Evolutionary conservation across 23 tunicate species (phyloP).

Genomic region (Aplidium turbinatum): DNA sequence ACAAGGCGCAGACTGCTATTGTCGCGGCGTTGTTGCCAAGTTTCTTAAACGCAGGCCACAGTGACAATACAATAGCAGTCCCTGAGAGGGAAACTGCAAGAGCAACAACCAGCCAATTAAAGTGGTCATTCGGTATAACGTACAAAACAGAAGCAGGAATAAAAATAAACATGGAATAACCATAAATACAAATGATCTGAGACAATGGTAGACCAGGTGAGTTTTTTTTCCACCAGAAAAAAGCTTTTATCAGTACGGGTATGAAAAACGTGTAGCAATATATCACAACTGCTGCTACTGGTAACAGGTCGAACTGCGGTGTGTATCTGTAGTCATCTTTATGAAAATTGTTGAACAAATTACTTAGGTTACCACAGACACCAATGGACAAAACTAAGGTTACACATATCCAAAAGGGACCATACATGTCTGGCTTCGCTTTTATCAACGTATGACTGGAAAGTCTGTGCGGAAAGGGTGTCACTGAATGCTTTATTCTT

Average conservation of each 20-base stretch:
- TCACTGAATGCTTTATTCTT: slow-evolving; percentile 68
- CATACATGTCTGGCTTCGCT: slow-evolving; percentile 91
- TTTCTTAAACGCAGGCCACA: slow-evolving; percentile 61
- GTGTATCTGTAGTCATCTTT: slow-evolving; percentile 63
- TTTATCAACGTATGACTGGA: slow-evolving; percentile 44
- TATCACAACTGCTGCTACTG: slow-evolving; percentile 71
- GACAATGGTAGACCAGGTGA: slow-evolving; percentile 36
- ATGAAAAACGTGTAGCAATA: slow-evolving; percentile 82
- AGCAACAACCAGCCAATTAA: slow-evolving; percentile 78
- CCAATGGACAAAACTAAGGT: slow-evolving; percentile 78
- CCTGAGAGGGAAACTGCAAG: slow-evolving; percentile 66
- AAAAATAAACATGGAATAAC: slow-evolving; percentile 83
- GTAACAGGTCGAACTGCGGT: slow-evolving; percentile 82
- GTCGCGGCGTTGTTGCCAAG: slow-evolving; percentile 33
- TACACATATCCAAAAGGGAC: slow-evolving; percentile 98
- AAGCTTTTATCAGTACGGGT: slow-evolving; percentile 61
- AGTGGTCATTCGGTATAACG: slow-evolving; percentile 53
- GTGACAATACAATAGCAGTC: slow-evolving; percentile 40
- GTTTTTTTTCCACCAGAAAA: slow-evolving; percentile 65
- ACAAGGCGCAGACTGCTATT: slow-evolving; percentile 21
- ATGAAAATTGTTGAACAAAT: slow-evolving; percentile 47
- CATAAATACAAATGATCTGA: slow-evolving; percentile 79
- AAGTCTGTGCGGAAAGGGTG: slow-evolving; percentile 46
- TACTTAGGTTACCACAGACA: slow-evolving; percentile 84
- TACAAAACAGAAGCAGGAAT: slow-evolving; percentile 70